These are phyloP conservation scores for Phoxinus phoxinus DNA, from an alignment of 2,113 vertebrate species.

Conservation along the genomic window DNA sequence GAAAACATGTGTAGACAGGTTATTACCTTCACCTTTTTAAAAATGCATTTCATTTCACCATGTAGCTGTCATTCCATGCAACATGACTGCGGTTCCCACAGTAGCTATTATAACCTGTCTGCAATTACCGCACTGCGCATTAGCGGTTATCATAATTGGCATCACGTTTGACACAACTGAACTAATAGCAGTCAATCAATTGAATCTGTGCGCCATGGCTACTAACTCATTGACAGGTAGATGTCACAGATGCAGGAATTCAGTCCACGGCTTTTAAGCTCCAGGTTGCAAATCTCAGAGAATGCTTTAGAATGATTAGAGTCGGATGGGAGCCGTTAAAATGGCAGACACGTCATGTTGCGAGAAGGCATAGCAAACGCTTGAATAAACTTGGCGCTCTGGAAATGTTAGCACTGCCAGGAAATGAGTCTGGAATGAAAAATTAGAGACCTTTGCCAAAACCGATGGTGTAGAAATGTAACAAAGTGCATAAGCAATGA, in stretches of 20 bases:
- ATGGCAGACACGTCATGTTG: slow-evolving; percentile 24
- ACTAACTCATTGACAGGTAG: slow-evolving; percentile 2
- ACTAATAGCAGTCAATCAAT: slow-evolving; percentile 27
- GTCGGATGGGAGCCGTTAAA: not conserved
- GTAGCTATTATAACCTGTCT: slow-evolving; percentile 26
- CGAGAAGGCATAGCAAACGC: not conserved
- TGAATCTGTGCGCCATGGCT: not conserved
- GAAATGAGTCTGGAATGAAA: slow-evolving; percentile 28
- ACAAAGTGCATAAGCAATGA: slow-evolving; percentile 25
- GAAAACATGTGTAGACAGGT: not conserved
- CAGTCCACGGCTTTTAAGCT: not conserved
- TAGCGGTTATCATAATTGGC: slow-evolving; percentile 23
- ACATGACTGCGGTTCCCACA: slow-evolving; percentile 31
- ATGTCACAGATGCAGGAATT: slow-evolving; percentile 9
- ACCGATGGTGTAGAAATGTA: slow-evolving; percentile 36
- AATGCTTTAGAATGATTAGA: not conserved
- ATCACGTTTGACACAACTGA: not conserved
- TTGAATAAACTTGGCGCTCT: slow-evolving; percentile 3
- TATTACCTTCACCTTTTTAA: not conserved
- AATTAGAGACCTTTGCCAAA: slow-evolving; percentile 37
- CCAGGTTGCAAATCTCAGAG: not conserved
- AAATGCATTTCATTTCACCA: slow-evolving; percentile 18
- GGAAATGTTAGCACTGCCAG: slow-evolving; percentile 28
- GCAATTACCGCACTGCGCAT: slow-evolving; percentile 21
- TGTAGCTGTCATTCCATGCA: slow-evolving; percentile 24